These are phyloP conservation scores for Albula goreensis DNA, from an alignment of 2,113 vertebrate genomes.

Conservation along the genomic window DNA sequence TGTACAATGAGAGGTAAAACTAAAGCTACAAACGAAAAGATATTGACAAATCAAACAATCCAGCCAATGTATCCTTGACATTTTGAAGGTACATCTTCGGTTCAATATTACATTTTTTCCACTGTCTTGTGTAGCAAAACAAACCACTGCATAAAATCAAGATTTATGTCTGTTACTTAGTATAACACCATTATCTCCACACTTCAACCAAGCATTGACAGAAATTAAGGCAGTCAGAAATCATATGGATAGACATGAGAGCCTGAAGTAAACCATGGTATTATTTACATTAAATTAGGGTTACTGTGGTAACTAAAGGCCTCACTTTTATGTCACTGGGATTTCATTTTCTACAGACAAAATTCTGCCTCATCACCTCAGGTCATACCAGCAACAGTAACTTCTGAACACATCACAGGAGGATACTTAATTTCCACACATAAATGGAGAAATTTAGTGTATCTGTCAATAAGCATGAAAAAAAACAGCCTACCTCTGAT, in stretches of 20 bases:
- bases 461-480: not conserved
- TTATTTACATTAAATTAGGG: not conserved
- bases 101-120: not conserved
- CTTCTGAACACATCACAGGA: not conserved
- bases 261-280: not conserved
- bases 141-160: not conserved
- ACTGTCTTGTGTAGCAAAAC: not conserved
- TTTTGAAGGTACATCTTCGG: not conserved
- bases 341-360: not conserved
- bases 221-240: not conserved
- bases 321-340: not conserved
- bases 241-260: not conserved
- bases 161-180: not conserved
- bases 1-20: not conserved
- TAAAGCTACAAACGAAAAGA: not conserved
- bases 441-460: not conserved
- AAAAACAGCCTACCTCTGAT: constrained; percentile 19
- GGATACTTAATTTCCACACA: not conserved
- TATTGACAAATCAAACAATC: too few relatives aligned
- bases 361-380: not conserved
- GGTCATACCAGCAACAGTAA: not conserved
- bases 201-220: not conserved
- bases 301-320: not conserved
- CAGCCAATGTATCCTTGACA: too few relatives aligned
- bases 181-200: not conserved